Percentiles rank a stretch among this genome's conserved stretches.
phyloP scores from a whole-genome alignment of 2,888 invertebrate species.

The Bombyx huttoni region DNA sequence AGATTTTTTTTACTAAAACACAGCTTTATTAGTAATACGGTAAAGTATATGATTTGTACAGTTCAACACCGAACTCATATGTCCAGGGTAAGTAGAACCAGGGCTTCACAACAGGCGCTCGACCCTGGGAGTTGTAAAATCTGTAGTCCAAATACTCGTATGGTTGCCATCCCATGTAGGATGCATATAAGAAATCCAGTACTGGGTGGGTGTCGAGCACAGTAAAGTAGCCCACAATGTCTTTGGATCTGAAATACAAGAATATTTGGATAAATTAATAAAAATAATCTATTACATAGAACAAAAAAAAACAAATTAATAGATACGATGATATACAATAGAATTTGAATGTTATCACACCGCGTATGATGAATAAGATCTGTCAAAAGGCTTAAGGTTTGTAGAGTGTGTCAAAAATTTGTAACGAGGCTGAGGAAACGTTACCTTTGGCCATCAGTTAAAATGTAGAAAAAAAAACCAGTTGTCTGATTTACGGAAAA shows the following conservation, averaged over 20 bases:
- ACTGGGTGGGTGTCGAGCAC: slow-evolving; percentile 19
- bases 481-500: too few species aligned
- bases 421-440: too few species aligned
- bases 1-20: not conserved
- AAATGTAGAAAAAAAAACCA: too few species aligned
- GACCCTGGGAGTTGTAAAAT: slow-evolving; percentile 5
- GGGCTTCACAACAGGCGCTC: slow-evolving; percentile 3
- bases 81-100: slow-evolving; percentile 4
- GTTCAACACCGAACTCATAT: not conserved
- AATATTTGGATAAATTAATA: too few species aligned
- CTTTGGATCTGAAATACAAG: not conserved
- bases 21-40: slow-evolving; percentile 1
- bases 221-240: slow-evolving; percentile 21
- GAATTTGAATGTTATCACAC: too few species aligned
- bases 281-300: too few species aligned
- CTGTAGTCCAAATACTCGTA: slow-evolving; percentile 9
- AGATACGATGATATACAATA: too few species aligned
- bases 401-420: too few species aligned
- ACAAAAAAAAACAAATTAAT: too few species aligned
- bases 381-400: too few species aligned
- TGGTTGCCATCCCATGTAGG: slow-evolving; percentile 14
- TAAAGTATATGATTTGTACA: not conserved
- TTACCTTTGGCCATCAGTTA: too few species aligned
- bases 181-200: slow-evolving; percentile 21
- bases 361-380: too few species aligned